These are phyloP conservation scores for Rotaria socialis DNA, from an alignment of 2,888 invertebrate species.

Conservation along the genomic window DNA sequence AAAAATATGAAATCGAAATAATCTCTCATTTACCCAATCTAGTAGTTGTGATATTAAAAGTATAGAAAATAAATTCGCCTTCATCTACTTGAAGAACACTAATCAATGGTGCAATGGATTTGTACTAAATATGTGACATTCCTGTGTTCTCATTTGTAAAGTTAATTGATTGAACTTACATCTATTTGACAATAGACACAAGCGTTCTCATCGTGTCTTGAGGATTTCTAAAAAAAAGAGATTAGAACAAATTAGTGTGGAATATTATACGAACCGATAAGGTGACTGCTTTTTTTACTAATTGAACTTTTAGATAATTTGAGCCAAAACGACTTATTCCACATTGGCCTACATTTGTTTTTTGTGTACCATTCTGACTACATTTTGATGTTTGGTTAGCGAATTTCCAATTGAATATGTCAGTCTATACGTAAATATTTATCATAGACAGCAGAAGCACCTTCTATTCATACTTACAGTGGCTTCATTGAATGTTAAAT, in stretches of 20 bases:
- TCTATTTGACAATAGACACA: constrained; percentile 25
- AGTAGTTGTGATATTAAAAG: neutral
- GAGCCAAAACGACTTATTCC: neutral
- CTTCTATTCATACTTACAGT: neutral
- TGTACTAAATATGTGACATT: neutral
- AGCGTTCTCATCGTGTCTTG: neutral
- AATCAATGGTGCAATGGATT: neutral
- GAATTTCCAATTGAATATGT: neutral
- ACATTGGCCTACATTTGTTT: neutral
- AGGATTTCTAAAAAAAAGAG: neutral
- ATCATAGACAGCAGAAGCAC: neutral
- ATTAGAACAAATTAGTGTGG: no score
- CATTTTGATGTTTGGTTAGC: neutral
- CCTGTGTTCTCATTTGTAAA: neutral
- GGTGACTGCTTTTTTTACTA: neutral
- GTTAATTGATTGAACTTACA: neutral
- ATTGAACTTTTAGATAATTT: neutral
- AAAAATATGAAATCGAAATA: neutral
- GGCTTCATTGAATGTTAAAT: neutral
- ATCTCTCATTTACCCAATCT: neutral
- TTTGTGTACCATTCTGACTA: neutral
- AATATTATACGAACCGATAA: no score
- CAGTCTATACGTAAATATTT: neutral
- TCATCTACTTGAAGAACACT: neutral
- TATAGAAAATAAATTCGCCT: neutral